Evolutionary conservation across 2,888 invertebrate species (phyloP), one percentile per base, ranked within the genome.

Genomic region (Xestia c-nigrum): DNA sequence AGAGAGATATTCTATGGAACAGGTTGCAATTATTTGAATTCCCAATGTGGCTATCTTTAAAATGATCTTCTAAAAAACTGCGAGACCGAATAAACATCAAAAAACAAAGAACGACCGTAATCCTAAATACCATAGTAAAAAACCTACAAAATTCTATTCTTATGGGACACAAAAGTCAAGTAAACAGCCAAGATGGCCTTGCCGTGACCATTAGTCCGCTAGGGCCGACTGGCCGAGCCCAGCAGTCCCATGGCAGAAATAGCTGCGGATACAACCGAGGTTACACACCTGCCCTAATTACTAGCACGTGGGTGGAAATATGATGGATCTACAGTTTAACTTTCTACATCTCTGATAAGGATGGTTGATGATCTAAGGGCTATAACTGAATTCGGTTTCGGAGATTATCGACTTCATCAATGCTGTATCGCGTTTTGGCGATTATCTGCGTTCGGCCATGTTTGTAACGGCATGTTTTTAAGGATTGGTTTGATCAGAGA

Each of bases 261-360:
- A 92, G 88, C 89, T 55, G 69, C 92, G 92, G 92, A 92, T 89
- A 90, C 84, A 71, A 78, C 68, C 92, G 91, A 91, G 91, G 91
- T 86, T 89, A 82, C 86, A 78, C 92, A 92, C 92, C 92, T 92
- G 92, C 88, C 90, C 89, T 92, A 90, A 92, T 92, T 92, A 90
- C 89, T 81, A 83, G 52, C 81, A 85, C 85, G 88, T 83, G 69
- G 83, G 52, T 75, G 74, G 52, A 69, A 84, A 80, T 67, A 82
- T 79, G 61, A 78, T 76, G 61, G 78, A 82, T 65, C 52, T 46
- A 21, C 24, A 21, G 46, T 50, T 55, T 0, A n/a, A 31, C 59
- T 83, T 59, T 46, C n/a, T 40, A 64, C 57, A 21, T 65, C 52
- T 81, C 43, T 76, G 76, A 76, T 76, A 57, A 65, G 50, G 59